Conservation (phyloP, 1,140 invertebrate species). For the Triops cancriformis region DNA sequence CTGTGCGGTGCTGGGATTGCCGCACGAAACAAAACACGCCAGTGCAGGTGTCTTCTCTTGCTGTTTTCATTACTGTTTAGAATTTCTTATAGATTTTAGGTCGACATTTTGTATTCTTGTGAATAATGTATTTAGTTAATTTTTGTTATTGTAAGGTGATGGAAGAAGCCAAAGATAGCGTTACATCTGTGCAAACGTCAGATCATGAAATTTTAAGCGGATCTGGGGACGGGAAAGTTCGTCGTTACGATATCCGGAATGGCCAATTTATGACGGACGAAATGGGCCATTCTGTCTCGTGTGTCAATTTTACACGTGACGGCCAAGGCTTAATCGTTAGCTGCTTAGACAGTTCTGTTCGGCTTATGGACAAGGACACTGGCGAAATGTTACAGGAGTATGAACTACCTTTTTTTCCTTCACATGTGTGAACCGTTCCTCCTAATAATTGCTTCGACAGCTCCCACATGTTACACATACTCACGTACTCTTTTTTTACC, state of each 20-base stretch:
- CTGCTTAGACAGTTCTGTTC: conserved; percentile 68
- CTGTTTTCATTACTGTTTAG: conserved; percentile 24
- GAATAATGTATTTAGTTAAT: conserved; percentile 2
- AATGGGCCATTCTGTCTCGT: conserved; percentile 68
- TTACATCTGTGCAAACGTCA: conserved; percentile 60
- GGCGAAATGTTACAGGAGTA: conserved; percentile 69
- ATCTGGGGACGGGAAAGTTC: conserved; percentile 78
- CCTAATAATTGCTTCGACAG: too few species aligned
- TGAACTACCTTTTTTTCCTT: conserved; percentile 29
- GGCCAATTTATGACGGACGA: conserved; percentile 75
- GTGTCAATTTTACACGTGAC: conserved; percentile 66
- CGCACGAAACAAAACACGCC: conserved; percentile 61
- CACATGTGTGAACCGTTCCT: conserved; percentile 20
- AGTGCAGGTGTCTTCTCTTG: conserved; percentile 51
- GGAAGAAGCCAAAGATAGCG: conserved; percentile 85
- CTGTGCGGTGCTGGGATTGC: conserved; percentile 82
- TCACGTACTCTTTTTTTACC: too few species aligned
- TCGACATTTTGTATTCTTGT: not conserved
- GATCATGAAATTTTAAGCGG: conserved; percentile 83
- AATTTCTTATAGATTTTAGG: not conserved
- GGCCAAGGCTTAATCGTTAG: conserved; percentile 77
- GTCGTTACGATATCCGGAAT: conserved; percentile 82
- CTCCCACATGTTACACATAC: too few species aligned
- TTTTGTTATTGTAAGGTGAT: conserved; percentile 47
- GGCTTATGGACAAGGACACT: conserved; percentile 78